Base-by-base conservation (phyloP, 2,797 vertebrate genomes). In the Sarcoramphus papa region DNA sequence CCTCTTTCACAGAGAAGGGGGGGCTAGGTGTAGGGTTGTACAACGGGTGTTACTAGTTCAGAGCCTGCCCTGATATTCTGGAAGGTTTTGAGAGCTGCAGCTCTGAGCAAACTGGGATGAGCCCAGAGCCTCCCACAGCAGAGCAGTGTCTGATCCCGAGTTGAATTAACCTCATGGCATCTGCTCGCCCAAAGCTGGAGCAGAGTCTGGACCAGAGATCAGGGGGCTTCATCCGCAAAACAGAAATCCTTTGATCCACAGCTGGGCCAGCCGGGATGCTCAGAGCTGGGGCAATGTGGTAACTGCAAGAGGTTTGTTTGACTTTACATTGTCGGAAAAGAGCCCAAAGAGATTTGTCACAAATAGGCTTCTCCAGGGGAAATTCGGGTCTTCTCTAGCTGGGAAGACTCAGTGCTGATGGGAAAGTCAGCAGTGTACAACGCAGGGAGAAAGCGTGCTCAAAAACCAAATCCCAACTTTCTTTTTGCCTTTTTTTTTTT, bases 181-280 rank as follows among this genome's bases (percentile, higher is more conserved):
- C 53, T 33, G 30, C 40, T 69, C 28, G 43, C n/a, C 20, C 7
- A 37, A 7, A 59, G 53, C n/a, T 54, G 80, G 24, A 70, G 53
- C 63, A 63, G 53, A 72, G 22, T 4, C 81, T 24, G 45, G 57
- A 53, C 23, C 56, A 50, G 30, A n/a, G 57, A 33, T 8, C 35
- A 24, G 45, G 62, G 17, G 23, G 6, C 18, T 77, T 50, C 4
- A 4, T 30, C n/a, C 40, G 12, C 64, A 56, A 59, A 74, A 8
- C 40, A 91, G 51, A 62, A 84, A 81, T 7, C 43, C 33, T 72
- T 30, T 4, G 30, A 35, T 14, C 6, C 19, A 9, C 74, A 37
- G 28, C 8, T 20, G 65, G n/a, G 65, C 53, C 2, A 2, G 6
- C 2, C 2, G 0, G 2, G 41, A 14, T 40, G 80, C 70, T 64